Conservation (phyloP, 2,797 vertebrate genomes). For the Platyrinchus mystaceus region DNA sequence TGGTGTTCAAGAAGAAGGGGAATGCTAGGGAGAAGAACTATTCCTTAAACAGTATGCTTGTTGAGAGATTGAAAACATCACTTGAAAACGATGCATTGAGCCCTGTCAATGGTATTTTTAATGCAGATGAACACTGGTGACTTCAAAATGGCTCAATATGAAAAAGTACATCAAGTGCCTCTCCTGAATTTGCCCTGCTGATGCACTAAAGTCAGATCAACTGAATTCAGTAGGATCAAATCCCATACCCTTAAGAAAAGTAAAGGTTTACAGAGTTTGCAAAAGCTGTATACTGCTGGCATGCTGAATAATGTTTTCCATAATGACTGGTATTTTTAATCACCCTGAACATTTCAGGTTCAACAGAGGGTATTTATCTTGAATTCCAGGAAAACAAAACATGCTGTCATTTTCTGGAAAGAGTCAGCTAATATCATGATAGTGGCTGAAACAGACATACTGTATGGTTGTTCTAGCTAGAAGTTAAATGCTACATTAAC, state of each 20-base stretch:
- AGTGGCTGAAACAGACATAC: neutral
- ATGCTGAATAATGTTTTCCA: neutral
- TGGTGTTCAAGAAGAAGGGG: neutral
- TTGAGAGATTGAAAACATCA: neutral
- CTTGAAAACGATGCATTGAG: neutral
- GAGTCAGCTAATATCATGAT: neutral
- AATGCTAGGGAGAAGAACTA: neutral
- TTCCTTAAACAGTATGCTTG: neutral
- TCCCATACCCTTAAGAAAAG: neutral
- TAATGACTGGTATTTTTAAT: neutral
- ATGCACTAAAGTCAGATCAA: neutral
- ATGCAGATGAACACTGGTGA: neutral
- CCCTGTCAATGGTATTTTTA: neutral
- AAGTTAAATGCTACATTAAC: neutral
- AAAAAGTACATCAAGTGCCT: neutral
- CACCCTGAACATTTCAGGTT: neutral
- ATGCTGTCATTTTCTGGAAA: neutral
- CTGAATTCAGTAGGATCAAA: neutral
- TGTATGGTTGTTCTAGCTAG: neutral
- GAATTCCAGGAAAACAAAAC: neutral
- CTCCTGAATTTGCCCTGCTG: neutral
- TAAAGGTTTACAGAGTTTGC: neutral
- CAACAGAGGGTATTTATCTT: neutral
- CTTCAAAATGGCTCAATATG: neutral
- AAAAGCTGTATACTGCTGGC: neutral